phyloP scores from a whole-genome alignment of 2,113 vertebrate species.

The Stegastes partitus region DNA sequence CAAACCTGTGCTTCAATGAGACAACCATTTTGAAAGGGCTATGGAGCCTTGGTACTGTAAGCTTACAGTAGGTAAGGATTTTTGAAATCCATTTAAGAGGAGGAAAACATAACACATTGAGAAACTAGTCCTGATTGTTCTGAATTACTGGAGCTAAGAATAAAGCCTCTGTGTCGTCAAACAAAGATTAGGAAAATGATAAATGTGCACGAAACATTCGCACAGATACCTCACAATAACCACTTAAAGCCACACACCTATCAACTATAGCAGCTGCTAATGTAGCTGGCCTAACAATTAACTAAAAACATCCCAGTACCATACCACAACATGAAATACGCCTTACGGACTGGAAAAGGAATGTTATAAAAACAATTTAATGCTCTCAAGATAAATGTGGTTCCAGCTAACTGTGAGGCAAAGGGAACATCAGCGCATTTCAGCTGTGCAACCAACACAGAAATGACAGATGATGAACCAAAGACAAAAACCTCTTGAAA shows the following conservation, averaged over 20 bases:
- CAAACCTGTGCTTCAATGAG: constrained; percentile 69
- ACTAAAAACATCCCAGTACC: neutral
- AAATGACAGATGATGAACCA: neutral
- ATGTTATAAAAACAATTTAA: constrained; percentile 31
- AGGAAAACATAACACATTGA: neutral
- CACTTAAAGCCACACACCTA: neutral
- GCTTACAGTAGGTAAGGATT: constrained; percentile 2
- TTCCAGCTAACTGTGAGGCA: constrained; percentile 12
- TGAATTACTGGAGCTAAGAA: constrained; percentile 7
- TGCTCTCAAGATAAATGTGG: constrained; percentile 47
- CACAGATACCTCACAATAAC: neutral
- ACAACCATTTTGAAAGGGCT: constrained; percentile 71
- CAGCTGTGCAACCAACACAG: neutral
- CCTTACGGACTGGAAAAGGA: constrained; percentile 19
- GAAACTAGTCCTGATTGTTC: neutral
- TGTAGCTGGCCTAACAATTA: neutral
- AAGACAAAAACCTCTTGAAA: neutral
- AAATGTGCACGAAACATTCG: neutral
- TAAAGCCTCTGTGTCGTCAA: neutral
- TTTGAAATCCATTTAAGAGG: constrained; percentile 23
- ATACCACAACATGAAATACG: neutral
- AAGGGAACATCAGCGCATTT: constrained; percentile 14
- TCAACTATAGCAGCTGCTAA: constrained; percentile 12
- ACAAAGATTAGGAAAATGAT: neutral
- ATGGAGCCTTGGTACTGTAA: constrained; percentile 23